Evolutionary conservation across 2,113 vertebrate genomes (phyloP).

Genomic region (Xiphorhynchus elegans): DNA sequence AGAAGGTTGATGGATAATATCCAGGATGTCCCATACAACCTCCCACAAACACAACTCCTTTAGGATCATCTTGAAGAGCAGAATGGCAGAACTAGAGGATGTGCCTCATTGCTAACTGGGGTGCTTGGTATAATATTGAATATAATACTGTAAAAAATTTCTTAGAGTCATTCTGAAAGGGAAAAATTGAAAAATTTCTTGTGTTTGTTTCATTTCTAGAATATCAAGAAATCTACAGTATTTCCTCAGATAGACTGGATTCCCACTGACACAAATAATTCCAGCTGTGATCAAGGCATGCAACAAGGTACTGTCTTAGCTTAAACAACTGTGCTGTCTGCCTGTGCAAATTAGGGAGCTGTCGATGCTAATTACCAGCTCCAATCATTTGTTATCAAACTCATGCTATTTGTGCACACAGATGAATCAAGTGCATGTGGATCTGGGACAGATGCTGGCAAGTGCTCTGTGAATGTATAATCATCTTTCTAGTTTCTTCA

Average conservation of each 20-base stretch:
- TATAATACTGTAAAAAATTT: rapidly evolving
- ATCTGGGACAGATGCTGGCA: not conserved
- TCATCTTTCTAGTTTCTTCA: not conserved
- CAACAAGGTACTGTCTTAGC: not conserved
- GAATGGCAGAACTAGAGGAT: not conserved
- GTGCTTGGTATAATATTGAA: not conserved
- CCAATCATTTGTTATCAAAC: constrained; percentile 21
- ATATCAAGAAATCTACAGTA: not conserved
- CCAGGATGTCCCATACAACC: not conserved
- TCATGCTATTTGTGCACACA: constrained; percentile 21
- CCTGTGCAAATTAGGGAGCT: constrained; percentile 45
- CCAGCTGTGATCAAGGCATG: not conserved
- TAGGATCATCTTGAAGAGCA: not conserved
- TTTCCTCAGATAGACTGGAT: not conserved
- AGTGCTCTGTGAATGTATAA: not conserved
- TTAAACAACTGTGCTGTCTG: not conserved
- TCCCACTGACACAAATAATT: not conserved
- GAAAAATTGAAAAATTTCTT: not conserved
- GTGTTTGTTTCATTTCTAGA: not conserved
- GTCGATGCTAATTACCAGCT: constrained; percentile 32
- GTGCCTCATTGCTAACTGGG: not conserved
- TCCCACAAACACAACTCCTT: not conserved
- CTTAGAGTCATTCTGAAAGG: not conserved
- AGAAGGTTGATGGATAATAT: not conserved
- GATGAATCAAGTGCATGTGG: constrained; percentile 22